These are phyloP conservation scores for Cryptus viduatorius DNA, from an alignment of 2,888 invertebrate species.

Conservation along the genomic window DNA sequence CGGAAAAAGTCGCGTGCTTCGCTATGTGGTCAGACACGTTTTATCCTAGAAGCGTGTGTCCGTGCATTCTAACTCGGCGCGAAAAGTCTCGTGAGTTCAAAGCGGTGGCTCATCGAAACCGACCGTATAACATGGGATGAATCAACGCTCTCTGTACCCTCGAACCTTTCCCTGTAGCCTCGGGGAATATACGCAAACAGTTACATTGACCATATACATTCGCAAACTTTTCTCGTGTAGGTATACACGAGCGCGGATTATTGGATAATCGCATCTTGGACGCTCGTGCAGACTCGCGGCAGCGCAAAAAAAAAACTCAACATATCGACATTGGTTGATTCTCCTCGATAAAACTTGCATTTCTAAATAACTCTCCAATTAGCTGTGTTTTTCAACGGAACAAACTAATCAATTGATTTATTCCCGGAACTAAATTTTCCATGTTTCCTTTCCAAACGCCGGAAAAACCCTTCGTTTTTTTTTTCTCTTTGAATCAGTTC, in stretches of 20 bases:
- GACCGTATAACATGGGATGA: not conserved
- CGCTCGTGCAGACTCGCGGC: not conserved
- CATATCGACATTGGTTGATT: not conserved
- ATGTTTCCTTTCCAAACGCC: not conserved
- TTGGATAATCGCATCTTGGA: conserved; percentile 8
- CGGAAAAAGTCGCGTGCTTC: conserved; percentile 50
- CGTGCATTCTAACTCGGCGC: conserved; percentile 24
- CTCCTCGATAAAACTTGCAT: not conserved
- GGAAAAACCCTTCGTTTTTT: not conserved
- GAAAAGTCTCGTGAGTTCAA: conserved; percentile 25
- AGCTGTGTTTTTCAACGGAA: not conserved
- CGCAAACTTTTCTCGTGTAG: not conserved
- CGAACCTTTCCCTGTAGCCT: conserved; percentile 41
- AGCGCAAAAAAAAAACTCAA: not conserved
- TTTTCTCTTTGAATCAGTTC: not conserved
- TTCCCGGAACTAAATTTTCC: not conserved
- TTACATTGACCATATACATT: not conserved
- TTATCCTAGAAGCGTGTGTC: conserved; percentile 13
- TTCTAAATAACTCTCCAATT: not conserved
- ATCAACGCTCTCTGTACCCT: conserved; percentile 7
- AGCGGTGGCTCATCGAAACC: conserved; percentile 31
- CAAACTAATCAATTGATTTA: not conserved
- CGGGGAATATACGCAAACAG: not conserved
- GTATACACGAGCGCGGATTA: not conserved
- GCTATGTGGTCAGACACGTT: conserved; percentile 28